phyloP scores from a whole-genome alignment of 2,888 invertebrate species.

The Iphiclides podalirius region DNA sequence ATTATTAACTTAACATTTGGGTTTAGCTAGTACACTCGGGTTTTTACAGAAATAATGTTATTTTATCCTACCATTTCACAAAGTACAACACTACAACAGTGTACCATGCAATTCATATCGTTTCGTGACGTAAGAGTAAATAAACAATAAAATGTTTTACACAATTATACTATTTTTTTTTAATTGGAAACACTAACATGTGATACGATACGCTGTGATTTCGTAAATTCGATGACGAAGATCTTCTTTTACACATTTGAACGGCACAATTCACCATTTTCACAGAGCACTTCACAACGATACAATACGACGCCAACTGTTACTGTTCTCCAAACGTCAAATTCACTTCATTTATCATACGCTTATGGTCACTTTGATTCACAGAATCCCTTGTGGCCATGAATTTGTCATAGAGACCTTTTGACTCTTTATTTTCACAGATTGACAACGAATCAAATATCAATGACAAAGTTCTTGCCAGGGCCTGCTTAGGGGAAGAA shows the following conservation, averaged over 20 bases:
- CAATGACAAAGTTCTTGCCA: no score
- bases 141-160: background rate
- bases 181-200: constrained; percentile 2
- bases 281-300: constrained; percentile 4
- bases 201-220: constrained; percentile 14
- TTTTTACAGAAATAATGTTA: no score
- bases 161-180: background rate
- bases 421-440: no score
- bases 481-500: no score
- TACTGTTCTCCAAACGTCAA: constrained; percentile 14
- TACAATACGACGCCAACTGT: background rate
- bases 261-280: constrained; percentile 22
- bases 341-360: constrained; percentile 4
- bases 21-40: no score
- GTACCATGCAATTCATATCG: background rate
- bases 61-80: no score
- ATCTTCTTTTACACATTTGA: constrained; percentile 20
- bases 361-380: constrained; percentile 21
- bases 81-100: constrained; percentile 12
- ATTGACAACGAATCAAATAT: no score
- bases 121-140: constrained; percentile 7
- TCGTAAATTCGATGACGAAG: constrained; percentile 15
- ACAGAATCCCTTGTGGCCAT: constrained; percentile 5
- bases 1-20: no score
- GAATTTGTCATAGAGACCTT: no score